Conservation (phyloP, 2,888 invertebrate species). For the Cactoblastis cactorum region DNA sequence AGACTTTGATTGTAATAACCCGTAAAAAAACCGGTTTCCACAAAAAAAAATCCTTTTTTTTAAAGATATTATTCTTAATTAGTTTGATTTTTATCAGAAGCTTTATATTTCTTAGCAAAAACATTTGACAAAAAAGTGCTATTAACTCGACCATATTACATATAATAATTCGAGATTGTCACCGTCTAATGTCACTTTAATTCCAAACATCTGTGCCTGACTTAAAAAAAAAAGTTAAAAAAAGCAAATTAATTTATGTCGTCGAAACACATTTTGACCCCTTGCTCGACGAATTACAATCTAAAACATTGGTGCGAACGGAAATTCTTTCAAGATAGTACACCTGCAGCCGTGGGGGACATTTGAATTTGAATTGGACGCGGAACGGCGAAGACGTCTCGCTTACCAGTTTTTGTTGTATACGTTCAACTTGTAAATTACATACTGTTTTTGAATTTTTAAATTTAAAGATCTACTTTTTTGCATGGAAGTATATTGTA, state of each 20-base stretch:
- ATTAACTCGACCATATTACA: not conserved
- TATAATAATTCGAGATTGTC: conserved; percentile 15
- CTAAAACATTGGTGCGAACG: conserved; percentile 44
- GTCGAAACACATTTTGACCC: conserved; percentile 16
- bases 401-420: conserved; percentile 30
- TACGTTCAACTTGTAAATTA: conserved; percentile 25
- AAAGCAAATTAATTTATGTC: conserved; percentile 13
- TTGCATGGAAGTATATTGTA: not conserved
- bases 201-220: conserved; percentile 10
- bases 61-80: no score
- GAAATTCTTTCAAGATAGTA: conserved; percentile 62
- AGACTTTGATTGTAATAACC: not conserved
- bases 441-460: conserved; percentile 12
- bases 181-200: conserved; percentile 5
- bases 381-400: conserved; percentile 58
- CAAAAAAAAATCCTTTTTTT: no score
- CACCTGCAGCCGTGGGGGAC: conserved; percentile 63
- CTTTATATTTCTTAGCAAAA: no score
- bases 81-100: no score
- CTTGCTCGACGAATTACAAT: conserved; percentile 28
- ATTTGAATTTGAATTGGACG: conserved; percentile 67
- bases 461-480: no score
- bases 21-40: not conserved
- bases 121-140: not conserved
- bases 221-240: not conserved